phyloP scores from a whole-genome alignment of 1,140 invertebrate genomes.

The Parapsyche elsis region DNA sequence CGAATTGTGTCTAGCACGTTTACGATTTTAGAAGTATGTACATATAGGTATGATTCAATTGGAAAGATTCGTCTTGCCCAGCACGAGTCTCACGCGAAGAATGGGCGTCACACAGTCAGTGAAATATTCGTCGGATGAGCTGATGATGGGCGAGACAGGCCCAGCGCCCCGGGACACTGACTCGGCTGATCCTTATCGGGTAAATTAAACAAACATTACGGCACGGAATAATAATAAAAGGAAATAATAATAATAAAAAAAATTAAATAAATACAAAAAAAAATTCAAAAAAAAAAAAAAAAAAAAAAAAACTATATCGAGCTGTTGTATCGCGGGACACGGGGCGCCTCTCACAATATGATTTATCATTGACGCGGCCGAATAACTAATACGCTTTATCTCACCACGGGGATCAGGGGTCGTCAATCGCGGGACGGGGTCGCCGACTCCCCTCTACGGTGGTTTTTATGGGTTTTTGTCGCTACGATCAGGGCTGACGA shows the following conservation, averaged over 20 bases:
- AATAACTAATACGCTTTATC: constrained; percentile 35
- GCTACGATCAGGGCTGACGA: too few species aligned
- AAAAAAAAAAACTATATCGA: constrained; percentile 24
- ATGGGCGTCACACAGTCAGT: constrained; percentile 7
- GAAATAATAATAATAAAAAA: neutral
- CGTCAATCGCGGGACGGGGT: constrained; percentile 33
- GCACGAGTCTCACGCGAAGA: constrained; percentile 7
- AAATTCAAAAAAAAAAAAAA: neutral
- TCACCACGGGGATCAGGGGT: constrained; percentile 33
- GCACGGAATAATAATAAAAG: constrained; percentile 36
- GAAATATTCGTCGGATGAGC: constrained; percentile 25
- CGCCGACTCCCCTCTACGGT: constrained; percentile 4
- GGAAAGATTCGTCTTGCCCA: neutral
- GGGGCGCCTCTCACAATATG: constrained; percentile 38
- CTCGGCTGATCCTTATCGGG: constrained; percentile 39
- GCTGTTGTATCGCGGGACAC: constrained; percentile 37
- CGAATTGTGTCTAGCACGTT: too few species aligned
- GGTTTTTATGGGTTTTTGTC: too few species aligned
- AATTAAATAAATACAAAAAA: neutral
- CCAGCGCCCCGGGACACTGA: constrained; percentile 37
- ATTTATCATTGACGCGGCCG: constrained; percentile 39
- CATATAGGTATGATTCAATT: too few species aligned
- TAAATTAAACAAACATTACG: constrained; percentile 49
- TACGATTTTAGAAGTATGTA: too few species aligned
- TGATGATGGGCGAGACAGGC: constrained; percentile 29